These are phyloP conservation scores for Corythornis cristatus DNA, from an alignment of 2,113 vertebrate genomes.

Conservation along the genomic window DNA sequence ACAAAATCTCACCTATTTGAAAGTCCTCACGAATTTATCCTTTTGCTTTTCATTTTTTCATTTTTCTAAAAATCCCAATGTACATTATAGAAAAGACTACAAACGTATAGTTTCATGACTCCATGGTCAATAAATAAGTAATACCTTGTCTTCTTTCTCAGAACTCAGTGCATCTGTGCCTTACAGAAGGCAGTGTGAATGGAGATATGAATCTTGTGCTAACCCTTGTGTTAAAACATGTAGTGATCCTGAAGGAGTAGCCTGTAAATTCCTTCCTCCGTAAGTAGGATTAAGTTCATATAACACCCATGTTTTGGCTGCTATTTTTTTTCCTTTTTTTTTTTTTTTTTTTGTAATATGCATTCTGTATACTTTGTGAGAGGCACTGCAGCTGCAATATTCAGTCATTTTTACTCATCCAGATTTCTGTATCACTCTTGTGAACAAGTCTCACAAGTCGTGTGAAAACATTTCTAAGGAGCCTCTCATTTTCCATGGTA, in stretches of 20 bases:
- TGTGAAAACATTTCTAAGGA: background rate
- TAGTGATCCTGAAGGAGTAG: constrained; percentile 85
- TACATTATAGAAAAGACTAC: background rate
- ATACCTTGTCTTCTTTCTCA: constrained; percentile 50
- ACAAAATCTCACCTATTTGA: background rate
- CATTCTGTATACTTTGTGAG: background rate
- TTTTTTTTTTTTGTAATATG: background rate
- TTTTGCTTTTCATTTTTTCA: background rate
- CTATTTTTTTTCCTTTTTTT: no score
- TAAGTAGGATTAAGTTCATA: constrained; percentile 75
- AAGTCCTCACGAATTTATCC: background rate
- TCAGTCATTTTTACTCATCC: background rate
- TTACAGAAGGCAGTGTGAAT: constrained; percentile 95
- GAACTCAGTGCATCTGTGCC: constrained; percentile 90
- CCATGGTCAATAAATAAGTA: background rate
- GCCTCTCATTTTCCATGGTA: background rate
- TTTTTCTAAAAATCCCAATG: background rate
- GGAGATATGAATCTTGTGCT: constrained; percentile 91
- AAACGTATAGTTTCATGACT: background rate
- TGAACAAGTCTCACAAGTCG: background rate
- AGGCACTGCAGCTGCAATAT: background rate
- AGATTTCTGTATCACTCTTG: background rate
- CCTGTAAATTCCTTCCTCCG: constrained; percentile 92
- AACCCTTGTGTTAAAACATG: constrained; percentile 93
- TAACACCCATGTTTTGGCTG: background rate